phyloP scores from a whole-genome alignment of 2,797 vertebrate species.

The Ispidina picta region DNA sequence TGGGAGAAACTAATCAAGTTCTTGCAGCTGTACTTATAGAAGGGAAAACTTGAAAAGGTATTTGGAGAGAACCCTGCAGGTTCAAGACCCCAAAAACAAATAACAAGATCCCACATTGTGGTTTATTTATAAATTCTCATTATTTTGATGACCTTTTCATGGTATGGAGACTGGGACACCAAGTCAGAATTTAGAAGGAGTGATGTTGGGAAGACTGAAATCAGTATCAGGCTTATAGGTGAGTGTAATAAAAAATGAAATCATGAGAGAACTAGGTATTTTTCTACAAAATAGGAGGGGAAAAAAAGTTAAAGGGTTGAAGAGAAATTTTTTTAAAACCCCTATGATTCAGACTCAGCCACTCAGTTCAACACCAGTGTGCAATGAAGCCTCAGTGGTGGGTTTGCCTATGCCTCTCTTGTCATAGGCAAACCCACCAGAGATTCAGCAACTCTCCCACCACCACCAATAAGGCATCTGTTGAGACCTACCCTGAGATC shows the following conservation, averaged over 20 bases:
- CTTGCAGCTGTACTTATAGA: not conserved
- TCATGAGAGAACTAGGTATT: not conserved
- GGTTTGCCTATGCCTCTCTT: not conserved
- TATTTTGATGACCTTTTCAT: not conserved
- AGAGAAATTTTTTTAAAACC: not conserved
- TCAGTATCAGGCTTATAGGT: not conserved
- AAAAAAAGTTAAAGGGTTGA: not conserved
- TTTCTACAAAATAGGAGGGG: not conserved
- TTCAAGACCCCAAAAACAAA: not conserved
- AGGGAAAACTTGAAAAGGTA: not conserved
- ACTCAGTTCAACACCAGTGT: fast-evolving
- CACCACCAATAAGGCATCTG: not conserved
- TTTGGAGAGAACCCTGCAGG: not conserved
- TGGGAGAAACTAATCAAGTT: not conserved
- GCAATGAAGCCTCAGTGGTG: not conserved
- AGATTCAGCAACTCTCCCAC: not conserved
- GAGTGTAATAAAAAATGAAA: not conserved
- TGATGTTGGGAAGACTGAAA: not conserved
- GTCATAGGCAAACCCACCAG: not conserved
- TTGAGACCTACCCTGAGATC: not conserved
- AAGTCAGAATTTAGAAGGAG: not conserved
- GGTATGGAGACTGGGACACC: not conserved
- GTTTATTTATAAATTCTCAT: not conserved
- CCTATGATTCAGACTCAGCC: not conserved
- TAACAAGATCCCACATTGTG: not conserved